Conservation (phyloP, 2,797 vertebrate genomes). For the Paedocypris micromegethes region DNA sequence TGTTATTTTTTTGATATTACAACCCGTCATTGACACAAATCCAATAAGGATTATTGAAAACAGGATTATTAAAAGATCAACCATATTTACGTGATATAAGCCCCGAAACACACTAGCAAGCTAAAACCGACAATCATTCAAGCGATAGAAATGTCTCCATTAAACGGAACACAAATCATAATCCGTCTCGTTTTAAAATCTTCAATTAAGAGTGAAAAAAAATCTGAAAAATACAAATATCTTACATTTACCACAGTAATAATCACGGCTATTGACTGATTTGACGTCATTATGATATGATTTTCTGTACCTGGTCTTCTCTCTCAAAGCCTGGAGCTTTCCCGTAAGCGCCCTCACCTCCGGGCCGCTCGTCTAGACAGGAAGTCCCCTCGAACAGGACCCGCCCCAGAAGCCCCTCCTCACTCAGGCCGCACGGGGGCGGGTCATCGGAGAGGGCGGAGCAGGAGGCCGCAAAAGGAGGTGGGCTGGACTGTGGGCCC, state of each 20-base stretch:
- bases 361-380: slow-evolving; percentile 66
- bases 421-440: slow-evolving; percentile 75
- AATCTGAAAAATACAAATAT: no score
- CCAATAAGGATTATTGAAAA: no score
- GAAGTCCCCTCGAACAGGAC: slow-evolving; percentile 75
- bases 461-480: slow-evolving; percentile 49
- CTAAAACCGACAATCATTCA: no score
- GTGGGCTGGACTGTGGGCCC: slow-evolving; percentile 75
- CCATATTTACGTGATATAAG: no score
- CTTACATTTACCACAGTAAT: not conserved
- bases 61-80: no score
- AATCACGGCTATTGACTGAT: not conserved
- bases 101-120: no score
- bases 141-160: no score
- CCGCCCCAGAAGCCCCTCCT: slow-evolving; percentile 82
- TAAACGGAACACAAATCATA: no score
- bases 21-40: no score
- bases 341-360: slow-evolving; percentile 82
- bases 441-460: slow-evolving; percentile 52
- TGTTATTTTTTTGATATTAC: no score
- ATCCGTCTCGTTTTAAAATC: no score
- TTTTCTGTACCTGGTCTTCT: slow-evolving; percentile 83
- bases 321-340: slow-evolving; percentile 95
- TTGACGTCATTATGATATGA: not conserved
- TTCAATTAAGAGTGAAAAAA: no score